A percentile compares a stretch with the other conserved stretches of the same genome.
phyloP scores from a whole-genome alignment of 2,797 vertebrate species.

The Meriones psammophilus region DNA sequence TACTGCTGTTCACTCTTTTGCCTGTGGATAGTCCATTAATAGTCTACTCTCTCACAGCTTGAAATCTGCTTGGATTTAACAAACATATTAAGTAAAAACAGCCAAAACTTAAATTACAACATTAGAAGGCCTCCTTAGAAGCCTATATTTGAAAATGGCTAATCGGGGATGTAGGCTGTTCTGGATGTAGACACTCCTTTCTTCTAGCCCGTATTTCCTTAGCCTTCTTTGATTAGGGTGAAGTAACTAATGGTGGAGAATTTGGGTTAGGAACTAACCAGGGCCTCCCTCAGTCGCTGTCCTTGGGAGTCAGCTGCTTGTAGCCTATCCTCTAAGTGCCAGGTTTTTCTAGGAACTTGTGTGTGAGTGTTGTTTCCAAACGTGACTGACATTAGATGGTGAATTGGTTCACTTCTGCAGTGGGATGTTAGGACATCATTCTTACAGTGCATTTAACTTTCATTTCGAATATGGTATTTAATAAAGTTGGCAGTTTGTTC shows the following conservation, averaged over 20 bases:
- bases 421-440: slow-evolving; percentile 50
- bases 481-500: slow-evolving; percentile 25
- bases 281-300: not conserved
- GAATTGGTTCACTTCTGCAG: slow-evolving; percentile 11
- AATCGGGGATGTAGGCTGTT: not conserved
- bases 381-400: not conserved
- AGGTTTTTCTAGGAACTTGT: not conserved
- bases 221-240: not conserved
- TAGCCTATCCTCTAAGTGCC: not conserved
- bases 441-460: slow-evolving; percentile 20
- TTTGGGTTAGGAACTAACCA: not conserved
- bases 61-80: slow-evolving; percentile 30
- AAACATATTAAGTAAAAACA: not conserved
- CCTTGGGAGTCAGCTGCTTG: not conserved
- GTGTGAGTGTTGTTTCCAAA: not conserved
- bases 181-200: not conserved
- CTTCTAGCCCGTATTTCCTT: not conserved
- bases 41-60: not conserved
- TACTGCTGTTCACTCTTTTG: not conserved
- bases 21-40: not conserved
- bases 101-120: slow-evolving; percentile 7
- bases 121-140: slow-evolving; percentile 11
- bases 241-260: not conserved
- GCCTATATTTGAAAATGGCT: not conserved
- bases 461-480: slow-evolving; percentile 4